These are phyloP conservation scores for Prionailurus bengalensis DNA, from an alignment of 2,113 vertebrate genomes.

Conservation along the genomic window DNA sequence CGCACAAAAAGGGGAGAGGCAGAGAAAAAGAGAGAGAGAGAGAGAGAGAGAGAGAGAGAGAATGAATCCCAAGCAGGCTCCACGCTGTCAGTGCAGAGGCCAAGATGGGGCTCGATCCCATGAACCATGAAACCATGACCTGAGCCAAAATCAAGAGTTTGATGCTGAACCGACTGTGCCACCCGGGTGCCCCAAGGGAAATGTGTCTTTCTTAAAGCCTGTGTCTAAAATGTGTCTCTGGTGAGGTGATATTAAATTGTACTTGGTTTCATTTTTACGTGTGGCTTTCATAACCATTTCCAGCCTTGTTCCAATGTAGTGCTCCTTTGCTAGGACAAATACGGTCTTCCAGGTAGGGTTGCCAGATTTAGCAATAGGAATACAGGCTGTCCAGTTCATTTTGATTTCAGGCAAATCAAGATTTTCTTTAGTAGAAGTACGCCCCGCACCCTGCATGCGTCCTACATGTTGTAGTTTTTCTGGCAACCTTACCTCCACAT, in stretches of 20 bases:
- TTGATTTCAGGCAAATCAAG: conserved; percentile 29
- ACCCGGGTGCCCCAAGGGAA: neutral
- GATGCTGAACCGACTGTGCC: too few species aligned
- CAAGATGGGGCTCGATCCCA: too few species aligned
- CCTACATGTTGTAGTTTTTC: neutral
- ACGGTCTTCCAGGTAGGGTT: neutral
- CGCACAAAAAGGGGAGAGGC: too few species aligned
- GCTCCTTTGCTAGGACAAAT: neutral
- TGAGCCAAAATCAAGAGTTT: too few species aligned
- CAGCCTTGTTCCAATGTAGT: neutral
- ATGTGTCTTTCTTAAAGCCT: neutral
- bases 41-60: too few species aligned
- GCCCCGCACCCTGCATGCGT: neutral
- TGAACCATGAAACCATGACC: too few species aligned
- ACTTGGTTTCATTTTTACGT: neutral
- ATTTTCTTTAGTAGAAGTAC: neutral
- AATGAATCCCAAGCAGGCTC: too few species aligned
- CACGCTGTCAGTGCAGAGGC: too few species aligned
- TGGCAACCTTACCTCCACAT: neutral
- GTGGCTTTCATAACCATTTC: neutral
- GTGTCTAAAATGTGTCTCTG: neutral
- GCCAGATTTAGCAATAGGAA: neutral
- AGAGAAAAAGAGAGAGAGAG: too few species aligned
- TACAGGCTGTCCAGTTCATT: neutral
- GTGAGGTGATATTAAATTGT: neutral